A percentile compares a stretch with the other conserved stretches of the same genome.
Conservation (phyloP, 2,888 invertebrate species). For the Eurytoma adleriae region DNA sequence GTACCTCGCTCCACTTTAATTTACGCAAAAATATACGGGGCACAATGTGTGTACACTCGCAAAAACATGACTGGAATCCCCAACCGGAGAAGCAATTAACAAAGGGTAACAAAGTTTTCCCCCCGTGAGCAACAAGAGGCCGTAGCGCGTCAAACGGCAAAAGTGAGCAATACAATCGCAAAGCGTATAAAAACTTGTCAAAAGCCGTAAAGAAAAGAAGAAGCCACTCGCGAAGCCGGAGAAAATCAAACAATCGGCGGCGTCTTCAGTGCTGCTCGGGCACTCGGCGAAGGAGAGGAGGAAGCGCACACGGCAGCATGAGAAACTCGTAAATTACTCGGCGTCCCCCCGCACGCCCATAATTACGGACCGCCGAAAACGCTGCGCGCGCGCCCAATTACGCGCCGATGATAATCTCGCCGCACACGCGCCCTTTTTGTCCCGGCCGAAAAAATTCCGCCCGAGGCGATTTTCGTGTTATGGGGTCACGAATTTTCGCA, state of each 20-base stretch:
- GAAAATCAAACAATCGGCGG: not conserved
- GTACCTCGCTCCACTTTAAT: constrained; percentile 15
- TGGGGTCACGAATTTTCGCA: not conserved
- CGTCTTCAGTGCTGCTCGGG: no score
- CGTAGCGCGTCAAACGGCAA: no score
- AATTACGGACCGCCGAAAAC: constrained; percentile 34
- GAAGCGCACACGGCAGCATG: not conserved
- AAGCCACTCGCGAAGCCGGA: not conserved
- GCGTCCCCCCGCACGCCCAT: constrained; percentile 17
- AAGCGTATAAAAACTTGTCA: constrained; percentile 31
- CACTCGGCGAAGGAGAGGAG: constrained; percentile 1
- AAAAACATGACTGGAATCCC: not conserved
- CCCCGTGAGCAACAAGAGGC: not conserved
- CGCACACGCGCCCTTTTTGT: constrained; percentile 37
- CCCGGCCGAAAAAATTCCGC: not conserved
- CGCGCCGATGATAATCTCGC: constrained; percentile 7
- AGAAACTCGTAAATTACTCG: constrained; percentile 45
- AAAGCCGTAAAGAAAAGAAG: constrained; percentile 7
- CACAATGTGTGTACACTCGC: not conserved
- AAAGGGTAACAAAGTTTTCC: not conserved
- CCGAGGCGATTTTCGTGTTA: constrained; percentile 27
- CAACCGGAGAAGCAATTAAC: no score
- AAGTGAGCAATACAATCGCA: constrained; percentile 26
- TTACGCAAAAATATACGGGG: constrained; percentile 7
- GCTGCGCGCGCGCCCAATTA: constrained; percentile 17